These are phyloP conservation scores for Echinarachnius parma DNA, from an alignment of 53 echinoderm and acorn worm genomes.

Conservation along the genomic window DNA sequence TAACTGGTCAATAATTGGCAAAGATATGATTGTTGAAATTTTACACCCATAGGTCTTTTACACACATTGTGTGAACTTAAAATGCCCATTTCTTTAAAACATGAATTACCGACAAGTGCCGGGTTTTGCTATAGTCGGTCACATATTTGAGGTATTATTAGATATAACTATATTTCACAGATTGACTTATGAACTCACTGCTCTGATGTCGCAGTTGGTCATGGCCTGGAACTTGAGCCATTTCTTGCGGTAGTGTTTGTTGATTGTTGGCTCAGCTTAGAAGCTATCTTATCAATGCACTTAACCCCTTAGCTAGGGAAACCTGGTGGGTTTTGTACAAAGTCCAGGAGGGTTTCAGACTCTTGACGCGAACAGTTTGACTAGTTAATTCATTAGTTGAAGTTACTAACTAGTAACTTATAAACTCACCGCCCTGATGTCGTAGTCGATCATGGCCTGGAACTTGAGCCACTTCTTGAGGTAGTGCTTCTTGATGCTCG, in stretches of 20 bases:
- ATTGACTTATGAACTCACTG: slow-evolving; percentile 63
- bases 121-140: too few relatives aligned
- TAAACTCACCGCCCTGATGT: slow-evolving; percentile 71
- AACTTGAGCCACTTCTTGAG: slow-evolving; percentile 93
- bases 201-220: slow-evolving; percentile 79
- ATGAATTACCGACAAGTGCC: too few relatives aligned
- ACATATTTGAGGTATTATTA: not conserved
- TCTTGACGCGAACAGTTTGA: not conserved
- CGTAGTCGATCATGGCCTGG: slow-evolving; percentile 66
- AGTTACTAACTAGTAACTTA: not conserved
- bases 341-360: not conserved
- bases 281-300: too few relatives aligned
- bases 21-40: too few relatives aligned
- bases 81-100: too few relatives aligned
- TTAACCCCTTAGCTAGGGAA: too few relatives aligned
- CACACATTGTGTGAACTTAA: too few relatives aligned
- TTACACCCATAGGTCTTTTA: too few relatives aligned
- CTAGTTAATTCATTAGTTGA: not conserved
- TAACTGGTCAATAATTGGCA: too few relatives aligned
- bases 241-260: slow-evolving; percentile 90
- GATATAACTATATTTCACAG: too few relatives aligned
- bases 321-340: too few relatives aligned
- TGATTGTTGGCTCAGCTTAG: slow-evolving; percentile 85
- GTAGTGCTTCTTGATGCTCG: slow-evolving; percentile 88
- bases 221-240: slow-evolving; percentile 81